A percentile compares a stretch with the other conserved stretches of the same genome.
Evolutionary conservation across 2,113 vertebrate species (phyloP).

Genomic region (Rhinoderma darwinii): DNA sequence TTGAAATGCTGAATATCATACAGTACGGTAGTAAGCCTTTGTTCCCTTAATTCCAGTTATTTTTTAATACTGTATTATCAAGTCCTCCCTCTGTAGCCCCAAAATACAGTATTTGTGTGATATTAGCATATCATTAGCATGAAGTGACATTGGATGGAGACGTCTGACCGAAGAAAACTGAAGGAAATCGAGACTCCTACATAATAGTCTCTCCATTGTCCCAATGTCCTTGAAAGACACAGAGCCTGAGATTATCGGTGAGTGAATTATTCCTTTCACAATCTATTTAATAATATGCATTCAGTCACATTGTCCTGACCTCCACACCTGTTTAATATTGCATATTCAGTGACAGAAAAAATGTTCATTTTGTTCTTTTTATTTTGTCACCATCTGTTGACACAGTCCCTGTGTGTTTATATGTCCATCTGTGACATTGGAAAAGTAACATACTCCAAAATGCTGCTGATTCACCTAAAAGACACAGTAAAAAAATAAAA

Average conservation of each 20-base stretch:
- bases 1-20: neutral
- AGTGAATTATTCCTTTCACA: slow-evolving; percentile 56
- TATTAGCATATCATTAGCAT: neutral
- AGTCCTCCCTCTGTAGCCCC: neutral
- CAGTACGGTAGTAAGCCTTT: neutral
- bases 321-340: slow-evolving; percentile 66
- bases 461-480: slow-evolving; percentile 60
- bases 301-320: slow-evolving; percentile 63
- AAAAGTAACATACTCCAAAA: slow-evolving; percentile 58
- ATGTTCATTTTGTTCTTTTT: slow-evolving; percentile 60
- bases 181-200: neutral
- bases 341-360: slow-evolving; percentile 64
- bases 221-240: slow-evolving; percentile 11
- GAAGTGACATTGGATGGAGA: slow-evolving; percentile 10
- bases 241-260: neutral
- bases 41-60: neutral
- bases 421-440: slow-evolving; percentile 69
- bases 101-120: neutral
- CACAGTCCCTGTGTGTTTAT: slow-evolving; percentile 60
- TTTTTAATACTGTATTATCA: neutral
- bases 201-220: slow-evolving; percentile 15
- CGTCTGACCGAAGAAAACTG: neutral
- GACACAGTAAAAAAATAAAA: slow-evolving; percentile 2
- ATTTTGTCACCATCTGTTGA: slow-evolving; percentile 71
- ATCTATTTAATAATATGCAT: neutral